A percentile compares a stretch with the other conserved stretches of the same genome.
These are phyloP conservation scores for Microtus oregoni DNA, from an alignment of 2,113 vertebrate genomes.

Conservation along the genomic window DNA sequence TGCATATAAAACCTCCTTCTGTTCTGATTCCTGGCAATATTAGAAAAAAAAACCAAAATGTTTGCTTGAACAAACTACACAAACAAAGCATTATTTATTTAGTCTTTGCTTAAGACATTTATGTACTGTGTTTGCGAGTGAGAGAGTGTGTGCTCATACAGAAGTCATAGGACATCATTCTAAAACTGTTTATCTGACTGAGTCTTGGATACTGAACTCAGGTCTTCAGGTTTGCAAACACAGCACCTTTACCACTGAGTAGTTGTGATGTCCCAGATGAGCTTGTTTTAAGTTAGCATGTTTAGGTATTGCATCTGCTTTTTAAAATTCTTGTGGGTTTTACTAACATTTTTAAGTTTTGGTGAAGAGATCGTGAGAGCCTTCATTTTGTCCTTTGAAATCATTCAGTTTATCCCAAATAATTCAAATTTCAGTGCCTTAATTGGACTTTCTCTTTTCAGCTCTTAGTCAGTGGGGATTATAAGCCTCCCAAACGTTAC, in stretches of 20 bases:
- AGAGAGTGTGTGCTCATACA: accelerated
- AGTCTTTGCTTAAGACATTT: neutral
- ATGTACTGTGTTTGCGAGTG: too few species aligned
- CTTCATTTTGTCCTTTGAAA: neutral
- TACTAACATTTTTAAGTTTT: neutral
- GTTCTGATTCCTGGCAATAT: neutral
- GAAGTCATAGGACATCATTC: neutral
- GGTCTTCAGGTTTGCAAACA: neutral
- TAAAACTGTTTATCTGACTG: neutral
- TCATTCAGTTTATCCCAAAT: neutral
- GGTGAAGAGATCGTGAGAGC: neutral
- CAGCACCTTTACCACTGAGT: neutral
- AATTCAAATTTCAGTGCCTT: neutral
- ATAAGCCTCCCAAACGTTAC: too few species aligned
- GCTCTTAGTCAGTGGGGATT: accelerated
- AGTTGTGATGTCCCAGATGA: neutral
- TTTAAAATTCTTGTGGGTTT: neutral
- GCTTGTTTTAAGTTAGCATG: neutral
- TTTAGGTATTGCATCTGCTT: neutral
- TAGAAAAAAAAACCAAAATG: neutral
- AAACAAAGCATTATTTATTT: neutral
- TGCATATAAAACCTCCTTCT: neutral
- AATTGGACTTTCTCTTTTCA: neutral
- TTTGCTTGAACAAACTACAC: neutral
- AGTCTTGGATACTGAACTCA: neutral